phyloP scores from a whole-genome alignment of 2,888 invertebrate species.

The Epistrophella euchroma region DNA sequence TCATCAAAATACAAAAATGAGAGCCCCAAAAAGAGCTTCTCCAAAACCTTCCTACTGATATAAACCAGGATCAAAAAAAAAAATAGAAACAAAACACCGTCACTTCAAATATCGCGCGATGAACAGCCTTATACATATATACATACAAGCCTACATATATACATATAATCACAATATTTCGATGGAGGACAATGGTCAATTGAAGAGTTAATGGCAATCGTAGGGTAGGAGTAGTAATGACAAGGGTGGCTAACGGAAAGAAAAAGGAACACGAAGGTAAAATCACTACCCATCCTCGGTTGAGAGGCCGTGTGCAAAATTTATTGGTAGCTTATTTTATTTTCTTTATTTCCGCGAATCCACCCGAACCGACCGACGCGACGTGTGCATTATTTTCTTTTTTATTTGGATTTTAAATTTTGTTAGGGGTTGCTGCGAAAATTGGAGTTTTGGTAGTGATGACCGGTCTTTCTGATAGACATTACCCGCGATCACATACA shows the following conservation, averaged over 20 bases:
- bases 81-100: slow-evolving; percentile 64
- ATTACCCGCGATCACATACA: slow-evolving; percentile 43
- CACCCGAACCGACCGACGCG: background rate
- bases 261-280: slow-evolving; percentile 66
- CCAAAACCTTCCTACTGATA: slow-evolving; percentile 24
- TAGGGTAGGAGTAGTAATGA: slow-evolving; percentile 18
- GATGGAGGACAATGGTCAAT: slow-evolving; percentile 76
- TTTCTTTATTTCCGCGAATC: slow-evolving; percentile 69
- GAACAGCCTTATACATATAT: slow-evolving; percentile 17
- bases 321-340: slow-evolving; percentile 71
- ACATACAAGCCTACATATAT: background rate
- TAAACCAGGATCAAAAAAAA: slow-evolving; percentile 27
- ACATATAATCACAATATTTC: slow-evolving; percentile 74
- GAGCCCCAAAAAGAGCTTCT: background rate
- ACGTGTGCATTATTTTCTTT: slow-evolving; percentile 60
- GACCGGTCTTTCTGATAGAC: slow-evolving; percentile 54
- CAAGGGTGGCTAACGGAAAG: slow-evolving; percentile 58
- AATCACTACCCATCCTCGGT: slow-evolving; percentile 58
- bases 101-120: slow-evolving; percentile 72
- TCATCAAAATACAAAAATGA: slow-evolving; percentile 50
- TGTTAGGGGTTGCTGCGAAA: slow-evolving; percentile 69
- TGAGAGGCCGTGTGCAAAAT: slow-evolving; percentile 66
- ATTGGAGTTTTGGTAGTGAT: slow-evolving; percentile 62
- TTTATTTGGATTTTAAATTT: slow-evolving; percentile 54
- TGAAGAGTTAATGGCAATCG: slow-evolving; percentile 74